Evolutionary conservation across 2,113 vertebrate genomes (phyloP).

Genomic region (Prunella fulvescens): DNA sequence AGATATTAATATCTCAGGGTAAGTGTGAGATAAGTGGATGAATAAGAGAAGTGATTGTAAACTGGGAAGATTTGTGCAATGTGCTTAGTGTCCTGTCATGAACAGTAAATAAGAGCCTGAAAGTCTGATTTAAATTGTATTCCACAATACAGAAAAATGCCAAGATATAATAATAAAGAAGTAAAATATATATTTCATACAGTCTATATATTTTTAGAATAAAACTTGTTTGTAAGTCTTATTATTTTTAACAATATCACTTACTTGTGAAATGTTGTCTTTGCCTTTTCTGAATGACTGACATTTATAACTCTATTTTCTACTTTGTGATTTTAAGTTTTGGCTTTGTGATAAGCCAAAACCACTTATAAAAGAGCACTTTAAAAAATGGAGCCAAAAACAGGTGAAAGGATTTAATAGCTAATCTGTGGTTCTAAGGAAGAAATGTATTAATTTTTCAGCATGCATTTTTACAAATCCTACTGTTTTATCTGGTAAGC

Average conservation of each 20-base stretch:
- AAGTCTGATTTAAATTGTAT: background rate
- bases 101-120: background rate
- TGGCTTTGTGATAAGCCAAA: too few species aligned
- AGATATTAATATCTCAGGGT: background rate
- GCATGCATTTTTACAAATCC: background rate
- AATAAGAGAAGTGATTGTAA: background rate
- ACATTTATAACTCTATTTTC: background rate
- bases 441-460: background rate
- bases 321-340: background rate
- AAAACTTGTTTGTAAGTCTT: background rate
- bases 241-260: background rate
- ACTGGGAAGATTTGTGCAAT: background rate
- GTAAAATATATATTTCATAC: background rate
- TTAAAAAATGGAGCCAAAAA: background rate
- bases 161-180: background rate
- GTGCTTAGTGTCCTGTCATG: background rate
- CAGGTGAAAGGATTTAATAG: background rate
- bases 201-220: background rate
- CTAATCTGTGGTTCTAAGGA: background rate
- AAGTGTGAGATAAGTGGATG: background rate
- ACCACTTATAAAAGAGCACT: background rate
- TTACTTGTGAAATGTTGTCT: background rate
- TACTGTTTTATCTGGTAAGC: background rate
- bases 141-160: background rate
- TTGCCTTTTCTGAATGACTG: background rate